phyloP scores from a whole-genome alignment of 2,888 invertebrate genomes.

The Leucophenga montana region DNA sequence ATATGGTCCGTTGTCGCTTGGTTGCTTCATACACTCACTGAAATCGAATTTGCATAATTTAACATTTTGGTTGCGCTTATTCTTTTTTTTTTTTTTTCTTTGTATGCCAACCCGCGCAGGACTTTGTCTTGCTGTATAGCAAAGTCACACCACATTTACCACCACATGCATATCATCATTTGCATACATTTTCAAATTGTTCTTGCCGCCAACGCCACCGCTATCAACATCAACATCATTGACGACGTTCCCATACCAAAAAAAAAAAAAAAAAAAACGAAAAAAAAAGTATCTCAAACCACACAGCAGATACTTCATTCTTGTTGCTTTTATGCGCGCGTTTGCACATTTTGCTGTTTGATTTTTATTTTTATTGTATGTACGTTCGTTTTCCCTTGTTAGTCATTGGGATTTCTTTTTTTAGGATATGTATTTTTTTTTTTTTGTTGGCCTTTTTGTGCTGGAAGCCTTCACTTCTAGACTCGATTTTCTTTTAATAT shows the following conservation, averaged over 20 bases:
- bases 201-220: neutral
- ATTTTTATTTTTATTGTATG: slow-evolving; percentile 43
- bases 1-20: slow-evolving; percentile 35
- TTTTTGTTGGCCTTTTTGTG: neutral
- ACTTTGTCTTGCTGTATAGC: neutral
- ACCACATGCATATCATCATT: slow-evolving; percentile 65
- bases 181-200: slow-evolving; percentile 58
- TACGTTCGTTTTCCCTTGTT: neutral
- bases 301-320: slow-evolving; percentile 1
- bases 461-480: slow-evolving; percentile 29
- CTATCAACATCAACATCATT: too few relatives aligned
- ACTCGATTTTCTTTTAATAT: slow-evolving; percentile 66
- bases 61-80: slow-evolving; percentile 69
- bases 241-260: too few relatives aligned
- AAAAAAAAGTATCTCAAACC: slow-evolving; percentile 16
- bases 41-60: slow-evolving; percentile 70
- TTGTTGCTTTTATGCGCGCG: slow-evolving; percentile 36
- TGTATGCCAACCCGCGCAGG: slow-evolving; percentile 3
- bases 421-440: too few relatives aligned
- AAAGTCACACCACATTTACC: slow-evolving; percentile 17
- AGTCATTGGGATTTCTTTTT: neutral
- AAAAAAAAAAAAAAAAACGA: too few relatives aligned
- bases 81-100: slow-evolving; percentile 48
- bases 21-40: slow-evolving; percentile 67
- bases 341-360: slow-evolving; percentile 47